These are phyloP conservation scores for Ursus arctos DNA, from an alignment of 2,113 vertebrate species.

Conservation along the genomic window DNA sequence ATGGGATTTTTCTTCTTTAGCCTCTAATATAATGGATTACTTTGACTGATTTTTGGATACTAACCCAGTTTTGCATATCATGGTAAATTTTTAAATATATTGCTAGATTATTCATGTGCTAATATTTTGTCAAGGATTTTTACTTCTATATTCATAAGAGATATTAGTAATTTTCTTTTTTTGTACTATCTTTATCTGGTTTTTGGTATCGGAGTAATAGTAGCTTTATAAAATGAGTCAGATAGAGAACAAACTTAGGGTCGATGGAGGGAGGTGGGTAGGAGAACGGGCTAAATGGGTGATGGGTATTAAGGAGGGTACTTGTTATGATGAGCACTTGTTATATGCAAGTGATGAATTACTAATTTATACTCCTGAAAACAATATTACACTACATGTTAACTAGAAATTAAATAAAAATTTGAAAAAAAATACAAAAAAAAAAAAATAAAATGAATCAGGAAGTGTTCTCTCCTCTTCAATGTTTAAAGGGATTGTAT, in stretches of 20 bases:
- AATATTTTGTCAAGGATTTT: conserved; percentile 32
- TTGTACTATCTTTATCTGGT: neutral
- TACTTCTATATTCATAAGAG: neutral
- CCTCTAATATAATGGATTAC: neutral
- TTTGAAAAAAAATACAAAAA: neutral
- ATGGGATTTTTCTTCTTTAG: neutral
- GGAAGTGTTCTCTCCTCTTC: neutral
- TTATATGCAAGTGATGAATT: neutral
- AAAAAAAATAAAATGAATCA: neutral
- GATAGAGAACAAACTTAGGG: neutral
- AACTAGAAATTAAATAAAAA: neutral
- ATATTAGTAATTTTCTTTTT: neutral
- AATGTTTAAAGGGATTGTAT: neutral
- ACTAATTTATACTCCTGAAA: neutral
- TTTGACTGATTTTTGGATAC: neutral
- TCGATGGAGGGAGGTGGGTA: neutral
- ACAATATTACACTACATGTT: neutral
- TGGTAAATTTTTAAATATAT: neutral
- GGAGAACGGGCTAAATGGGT: neutral
- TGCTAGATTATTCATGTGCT: neutral
- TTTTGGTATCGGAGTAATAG: neutral
- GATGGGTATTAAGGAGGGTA: neutral
- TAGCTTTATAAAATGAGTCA: neutral
- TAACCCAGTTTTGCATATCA: neutral
- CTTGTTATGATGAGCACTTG: neutral